Evolutionary conservation across 2,113 vertebrate species (phyloP).

Genomic region (Prochilodus magdalenae): DNA sequence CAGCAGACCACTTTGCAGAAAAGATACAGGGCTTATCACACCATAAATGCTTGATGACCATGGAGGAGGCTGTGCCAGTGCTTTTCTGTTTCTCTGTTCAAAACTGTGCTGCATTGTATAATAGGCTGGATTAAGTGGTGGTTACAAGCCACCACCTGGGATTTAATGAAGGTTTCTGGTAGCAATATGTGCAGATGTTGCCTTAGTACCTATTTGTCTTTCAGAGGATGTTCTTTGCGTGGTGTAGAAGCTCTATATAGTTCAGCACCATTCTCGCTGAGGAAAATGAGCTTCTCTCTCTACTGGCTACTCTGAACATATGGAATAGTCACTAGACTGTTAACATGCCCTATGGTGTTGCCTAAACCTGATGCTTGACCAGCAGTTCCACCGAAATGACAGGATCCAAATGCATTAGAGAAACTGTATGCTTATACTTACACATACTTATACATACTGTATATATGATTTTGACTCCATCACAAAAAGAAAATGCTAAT

Average conservation of each 20-base stretch:
- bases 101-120: neutral
- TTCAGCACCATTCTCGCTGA: too few relatives aligned
- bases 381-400: too few relatives aligned
- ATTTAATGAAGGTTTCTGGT: neutral
- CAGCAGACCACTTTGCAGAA: too few relatives aligned
- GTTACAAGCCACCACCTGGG: neutral
- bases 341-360: neutral
- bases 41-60: neutral
- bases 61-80: neutral
- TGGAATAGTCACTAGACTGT: neutral
- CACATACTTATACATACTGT: too few relatives aligned
- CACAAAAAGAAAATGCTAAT: too few relatives aligned
- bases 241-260: neutral
- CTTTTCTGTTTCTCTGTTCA: neutral
- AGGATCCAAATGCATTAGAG: too few relatives aligned
- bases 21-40: too few relatives aligned
- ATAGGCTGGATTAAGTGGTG: neutral
- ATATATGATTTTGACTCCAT: too few relatives aligned
- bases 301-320: too few relatives aligned
- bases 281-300: too few relatives aligned
- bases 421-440: too few relatives aligned
- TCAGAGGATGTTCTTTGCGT: neutral
- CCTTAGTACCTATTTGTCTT: neutral
- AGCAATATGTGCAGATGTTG: neutral
- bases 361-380: too few relatives aligned